Evolutionary conservation across 2,888 invertebrate species (phyloP).

Genomic region (Polyommatus icarus): DNA sequence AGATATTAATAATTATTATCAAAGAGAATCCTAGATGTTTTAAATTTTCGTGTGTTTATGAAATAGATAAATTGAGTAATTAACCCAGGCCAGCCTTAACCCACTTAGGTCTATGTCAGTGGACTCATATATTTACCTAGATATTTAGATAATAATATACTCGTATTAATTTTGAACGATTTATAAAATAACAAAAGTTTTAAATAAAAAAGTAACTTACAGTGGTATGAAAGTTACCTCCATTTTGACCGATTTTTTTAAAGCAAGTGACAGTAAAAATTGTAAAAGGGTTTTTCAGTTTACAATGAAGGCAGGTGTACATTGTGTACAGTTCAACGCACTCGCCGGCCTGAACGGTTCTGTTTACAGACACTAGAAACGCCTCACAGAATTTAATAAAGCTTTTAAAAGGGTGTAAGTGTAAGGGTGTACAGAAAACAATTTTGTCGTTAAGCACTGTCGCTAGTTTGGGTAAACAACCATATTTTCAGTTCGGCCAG

Average conservation of each 20-base stretch:
- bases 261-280: slow-evolving; percentile 13
- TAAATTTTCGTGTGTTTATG: too few relatives aligned
- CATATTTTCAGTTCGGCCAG: slow-evolving; percentile 58
- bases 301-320: slow-evolving; percentile 14
- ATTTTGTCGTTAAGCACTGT: slow-evolving; percentile 38
- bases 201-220: neutral
- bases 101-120: too few relatives aligned
- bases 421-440: slow-evolving; percentile 37
- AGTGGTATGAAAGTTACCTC: neutral
- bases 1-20: too few relatives aligned
- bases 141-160: too few relatives aligned
- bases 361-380: slow-evolving; percentile 21
- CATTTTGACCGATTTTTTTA: slow-evolving; percentile 5
- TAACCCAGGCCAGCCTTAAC: too few relatives aligned
- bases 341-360: neutral
- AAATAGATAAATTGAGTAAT: too few relatives aligned
- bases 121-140: too few relatives aligned
- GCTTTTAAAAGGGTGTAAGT: slow-evolving; percentile 25
- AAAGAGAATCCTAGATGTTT: too few relatives aligned
- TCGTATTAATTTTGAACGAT: too few relatives aligned
- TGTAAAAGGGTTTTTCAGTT: neutral
- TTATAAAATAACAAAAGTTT: too few relatives aligned
- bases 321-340: slow-evolving; percentile 16
- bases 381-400: slow-evolving; percentile 24
- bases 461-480: slow-evolving; percentile 42